Conservation (phyloP, 2,888 invertebrate genomes). For the Epirrhoe tristata region DNA sequence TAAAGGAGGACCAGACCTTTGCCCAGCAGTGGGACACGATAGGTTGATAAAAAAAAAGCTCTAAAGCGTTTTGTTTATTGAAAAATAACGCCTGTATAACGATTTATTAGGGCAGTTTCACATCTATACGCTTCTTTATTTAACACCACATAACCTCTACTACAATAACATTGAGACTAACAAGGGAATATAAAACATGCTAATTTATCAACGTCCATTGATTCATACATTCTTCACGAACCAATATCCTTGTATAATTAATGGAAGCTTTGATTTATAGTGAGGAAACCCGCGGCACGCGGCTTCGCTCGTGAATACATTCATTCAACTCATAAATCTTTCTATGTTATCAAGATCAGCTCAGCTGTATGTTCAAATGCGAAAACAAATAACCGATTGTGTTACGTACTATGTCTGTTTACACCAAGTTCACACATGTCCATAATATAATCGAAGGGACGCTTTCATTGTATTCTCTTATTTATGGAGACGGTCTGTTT, state of each 20-base stretch:
- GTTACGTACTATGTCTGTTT: neutral
- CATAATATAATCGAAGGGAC: constrained; percentile 16
- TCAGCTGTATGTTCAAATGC: neutral
- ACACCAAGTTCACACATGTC: constrained; percentile 27
- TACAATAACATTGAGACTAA: constrained; percentile 33
- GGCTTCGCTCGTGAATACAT: neutral
- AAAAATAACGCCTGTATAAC: too few relatives aligned
- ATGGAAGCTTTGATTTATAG: constrained; percentile 62
- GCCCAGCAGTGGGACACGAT: too few relatives aligned
- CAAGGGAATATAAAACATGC: constrained; percentile 35
- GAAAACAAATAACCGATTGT: neutral
- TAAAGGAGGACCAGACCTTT: too few relatives aligned
- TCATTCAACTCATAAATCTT: neutral
- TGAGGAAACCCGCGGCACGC: constrained; percentile 52
- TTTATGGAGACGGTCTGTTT: constrained; percentile 25
- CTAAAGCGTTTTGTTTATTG: too few relatives aligned
- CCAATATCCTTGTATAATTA: constrained; percentile 56
- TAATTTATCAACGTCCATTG: constrained; percentile 46
- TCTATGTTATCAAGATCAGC: neutral
- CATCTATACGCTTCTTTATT: constrained; percentile 10
- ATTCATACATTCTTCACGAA: constrained; percentile 44
- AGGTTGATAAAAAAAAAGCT: too few relatives aligned
- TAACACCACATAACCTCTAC: neutral
- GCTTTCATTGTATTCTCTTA: constrained; percentile 22
- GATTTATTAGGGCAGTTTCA: too few relatives aligned